These are phyloP conservation scores for Ammodytes marinus DNA, from an alignment of 2,113 vertebrate species.

Conservation along the genomic window DNA sequence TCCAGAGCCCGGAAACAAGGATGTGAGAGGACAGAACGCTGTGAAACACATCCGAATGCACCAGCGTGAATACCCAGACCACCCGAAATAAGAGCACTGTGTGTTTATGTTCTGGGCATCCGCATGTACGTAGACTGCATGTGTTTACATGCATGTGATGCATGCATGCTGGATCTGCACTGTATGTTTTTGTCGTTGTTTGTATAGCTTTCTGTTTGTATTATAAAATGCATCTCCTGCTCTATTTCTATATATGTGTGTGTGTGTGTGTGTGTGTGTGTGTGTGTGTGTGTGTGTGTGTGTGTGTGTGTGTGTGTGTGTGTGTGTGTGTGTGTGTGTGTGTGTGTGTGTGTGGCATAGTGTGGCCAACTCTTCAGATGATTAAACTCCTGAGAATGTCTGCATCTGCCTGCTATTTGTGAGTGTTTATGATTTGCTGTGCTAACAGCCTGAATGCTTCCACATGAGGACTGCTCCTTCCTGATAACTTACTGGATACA, in stretches of 20 bases:
- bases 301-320: conserved; percentile 21
- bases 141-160: conserved; percentile 71
- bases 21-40: conserved; percentile 41
- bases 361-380: conserved; percentile 71
- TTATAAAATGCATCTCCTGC: conserved; percentile 59
- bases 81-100: conserved; percentile 64
- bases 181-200: conserved; percentile 64
- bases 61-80: conserved; percentile 55
- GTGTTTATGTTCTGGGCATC: conserved; percentile 73
- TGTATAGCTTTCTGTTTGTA: conserved; percentile 65
- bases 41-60: conserved; percentile 33
- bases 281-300: conserved; percentile 33
- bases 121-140: conserved; percentile 50
- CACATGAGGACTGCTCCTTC: conserved; percentile 75
- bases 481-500: conserved; percentile 54
- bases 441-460: conserved; percentile 80
- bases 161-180: conserved; percentile 62
- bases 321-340: conserved; percentile 39
- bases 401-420: conserved; percentile 85
- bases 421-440: conserved; percentile 82
- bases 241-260: conserved; percentile 7
- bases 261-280: conserved; percentile 28
- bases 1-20: conserved; percentile 52
- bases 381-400: conserved; percentile 77
- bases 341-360: conserved; percentile 31